A percentile compares a stretch with the other conserved stretches of the same genome.
Evolutionary conservation across 35 echinoderm and acorn worm species (phyloP).

Genomic region (Ophiothrix spiculata): DNA sequence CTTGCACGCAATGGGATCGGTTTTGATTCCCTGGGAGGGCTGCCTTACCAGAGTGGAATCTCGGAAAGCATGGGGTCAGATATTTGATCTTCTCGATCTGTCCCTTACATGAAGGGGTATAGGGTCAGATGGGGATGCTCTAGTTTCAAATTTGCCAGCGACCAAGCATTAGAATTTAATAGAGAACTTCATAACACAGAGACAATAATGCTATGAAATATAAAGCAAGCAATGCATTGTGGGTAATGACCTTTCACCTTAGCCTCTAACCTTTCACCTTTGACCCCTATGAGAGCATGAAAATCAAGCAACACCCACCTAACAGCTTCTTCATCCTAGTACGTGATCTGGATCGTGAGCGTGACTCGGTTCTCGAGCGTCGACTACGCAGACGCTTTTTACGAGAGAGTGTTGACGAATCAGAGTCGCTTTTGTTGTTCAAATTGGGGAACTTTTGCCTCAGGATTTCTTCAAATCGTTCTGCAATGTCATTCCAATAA

Average conservation of each 20-base stretch:
- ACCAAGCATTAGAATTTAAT: too few relatives aligned
- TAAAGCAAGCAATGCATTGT: not conserved
- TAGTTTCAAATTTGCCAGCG: too few relatives aligned
- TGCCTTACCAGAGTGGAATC: too few relatives aligned
- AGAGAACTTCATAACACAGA: too few relatives aligned
- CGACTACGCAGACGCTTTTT: not conserved
- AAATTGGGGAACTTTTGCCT: not conserved
- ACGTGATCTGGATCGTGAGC: not conserved
- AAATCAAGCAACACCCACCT: not conserved
- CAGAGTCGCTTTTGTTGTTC: not conserved
- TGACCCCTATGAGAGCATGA: not conserved
- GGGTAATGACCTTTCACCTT: constrained; percentile 10
- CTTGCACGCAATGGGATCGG: too few relatives aligned
- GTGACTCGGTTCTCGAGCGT: not conserved
- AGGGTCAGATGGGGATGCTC: too few relatives aligned
- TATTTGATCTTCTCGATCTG: too few relatives aligned
- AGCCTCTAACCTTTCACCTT: not conserved
- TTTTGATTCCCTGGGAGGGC: too few relatives aligned
- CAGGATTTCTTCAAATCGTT: not conserved
- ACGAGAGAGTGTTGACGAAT: not conserved
- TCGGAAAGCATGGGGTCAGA: too few relatives aligned
- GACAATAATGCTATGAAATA: too few relatives aligned
- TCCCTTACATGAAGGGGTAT: too few relatives aligned
- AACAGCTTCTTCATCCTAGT: not conserved
- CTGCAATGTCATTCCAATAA: not conserved